Percentiles rank a stretch among this genome's conserved stretches.
phyloP scores from a whole-genome alignment of 2,888 invertebrate species.

The Scaeva pyrastri region DNA sequence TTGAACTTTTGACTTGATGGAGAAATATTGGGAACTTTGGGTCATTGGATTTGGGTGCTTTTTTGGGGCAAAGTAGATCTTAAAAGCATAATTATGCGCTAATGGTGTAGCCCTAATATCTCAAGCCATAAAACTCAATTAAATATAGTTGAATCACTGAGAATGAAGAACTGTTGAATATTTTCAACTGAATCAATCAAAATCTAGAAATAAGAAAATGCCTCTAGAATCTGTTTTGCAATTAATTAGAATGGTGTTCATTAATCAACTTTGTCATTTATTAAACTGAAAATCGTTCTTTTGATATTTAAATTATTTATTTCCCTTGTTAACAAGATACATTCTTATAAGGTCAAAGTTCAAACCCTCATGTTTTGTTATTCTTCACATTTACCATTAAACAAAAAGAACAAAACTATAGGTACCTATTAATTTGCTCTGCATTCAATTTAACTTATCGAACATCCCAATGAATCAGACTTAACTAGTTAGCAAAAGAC shows the following conservation, averaged over 20 bases:
- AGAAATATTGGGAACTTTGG: background rate
- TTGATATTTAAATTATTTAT: background rate
- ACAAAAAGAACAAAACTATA: background rate
- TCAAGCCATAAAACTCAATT: background rate
- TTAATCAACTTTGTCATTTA: slow-evolving; percentile 17
- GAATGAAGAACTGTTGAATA: slow-evolving; percentile 4
- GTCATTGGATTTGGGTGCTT: background rate
- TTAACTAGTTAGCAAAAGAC: slow-evolving; percentile 67
- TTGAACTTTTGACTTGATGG: background rate
- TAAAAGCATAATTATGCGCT: no score
- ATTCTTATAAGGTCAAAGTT: slow-evolving; percentile 29
- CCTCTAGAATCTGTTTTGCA: background rate
- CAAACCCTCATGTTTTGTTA: slow-evolving; percentile 32
- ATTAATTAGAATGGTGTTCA: background rate
- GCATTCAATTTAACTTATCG: slow-evolving; percentile 21
- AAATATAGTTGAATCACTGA: slow-evolving; percentile 5
- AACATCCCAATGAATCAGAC: slow-evolving; percentile 51
- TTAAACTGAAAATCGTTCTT: slow-evolving; percentile 1
- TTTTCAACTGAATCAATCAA: slow-evolving; percentile 1
- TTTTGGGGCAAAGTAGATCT: no score
- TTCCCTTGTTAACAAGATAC: background rate
- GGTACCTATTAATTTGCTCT: slow-evolving; percentile 13
- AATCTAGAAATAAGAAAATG: background rate
- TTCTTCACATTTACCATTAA: background rate
- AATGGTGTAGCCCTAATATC: no score